phyloP scores from a whole-genome alignment of 2,888 invertebrate species.

The Horisme vitalbata region DNA sequence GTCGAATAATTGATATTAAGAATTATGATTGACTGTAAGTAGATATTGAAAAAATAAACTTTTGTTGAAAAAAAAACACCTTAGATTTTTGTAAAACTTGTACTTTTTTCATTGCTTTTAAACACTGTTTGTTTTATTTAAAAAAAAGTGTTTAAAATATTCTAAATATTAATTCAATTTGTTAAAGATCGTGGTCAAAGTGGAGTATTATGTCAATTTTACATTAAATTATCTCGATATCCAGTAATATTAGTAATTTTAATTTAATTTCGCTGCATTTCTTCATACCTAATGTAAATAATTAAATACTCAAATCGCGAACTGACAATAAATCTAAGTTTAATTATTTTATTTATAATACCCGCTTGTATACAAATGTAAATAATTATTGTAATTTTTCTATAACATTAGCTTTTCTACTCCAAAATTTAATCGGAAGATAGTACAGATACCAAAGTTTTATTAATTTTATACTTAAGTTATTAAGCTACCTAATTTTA shows the following conservation, averaged over 20 bases:
- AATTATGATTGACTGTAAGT: too few species aligned
- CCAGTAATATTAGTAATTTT: slow-evolving; percentile 28
- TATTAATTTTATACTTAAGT: slow-evolving; percentile 76
- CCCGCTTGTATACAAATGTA: slow-evolving; percentile 55
- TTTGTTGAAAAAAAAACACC: too few species aligned
- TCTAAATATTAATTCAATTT: too few species aligned
- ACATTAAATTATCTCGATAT: slow-evolving; percentile 15
- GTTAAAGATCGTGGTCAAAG: too few species aligned
- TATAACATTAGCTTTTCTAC: slow-evolving; percentile 71
- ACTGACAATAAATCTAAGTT: slow-evolving; percentile 81
- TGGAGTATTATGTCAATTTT: slow-evolving; percentile 24
- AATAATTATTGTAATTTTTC: slow-evolving; percentile 72
- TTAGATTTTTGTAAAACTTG: too few species aligned
- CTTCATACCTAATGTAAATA: slow-evolving; percentile 63
- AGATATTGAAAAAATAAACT: too few species aligned
- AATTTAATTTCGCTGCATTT: slow-evolving; percentile 51
- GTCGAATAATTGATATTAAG: too few species aligned
- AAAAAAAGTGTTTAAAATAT: too few species aligned
- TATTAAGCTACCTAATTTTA: slow-evolving; percentile 70
- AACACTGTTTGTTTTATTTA: too few species aligned
- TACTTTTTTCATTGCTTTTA: too few species aligned
- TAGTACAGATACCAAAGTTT: slow-evolving; percentile 82
- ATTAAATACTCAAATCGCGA: slow-evolving; percentile 77
- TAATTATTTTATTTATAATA: slow-evolving; percentile 67
- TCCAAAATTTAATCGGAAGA: slow-evolving; percentile 78